Evolutionary conservation across 2,888 invertebrate species (phyloP).

Genomic region (Euplexia lucipara): DNA sequence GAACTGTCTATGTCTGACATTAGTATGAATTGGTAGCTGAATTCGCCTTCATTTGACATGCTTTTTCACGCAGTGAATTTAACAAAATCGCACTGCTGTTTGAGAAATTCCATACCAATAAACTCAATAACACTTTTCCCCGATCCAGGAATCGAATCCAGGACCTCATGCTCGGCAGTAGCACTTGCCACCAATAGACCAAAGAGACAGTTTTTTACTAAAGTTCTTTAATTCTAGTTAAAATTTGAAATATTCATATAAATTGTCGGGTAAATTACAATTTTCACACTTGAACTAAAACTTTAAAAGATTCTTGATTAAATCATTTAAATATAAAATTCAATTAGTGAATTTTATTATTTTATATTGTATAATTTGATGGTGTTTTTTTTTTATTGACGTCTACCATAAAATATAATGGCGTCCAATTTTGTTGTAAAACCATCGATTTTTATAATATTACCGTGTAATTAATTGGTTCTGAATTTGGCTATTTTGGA

Average conservation of each 20-base stretch:
- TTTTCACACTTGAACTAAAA: conserved; percentile 34
- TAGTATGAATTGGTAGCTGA: no score
- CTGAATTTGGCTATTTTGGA: not conserved
- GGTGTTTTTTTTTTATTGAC: conserved; percentile 35
- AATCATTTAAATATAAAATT: conserved; percentile 46
- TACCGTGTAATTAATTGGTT: conserved; percentile 45
- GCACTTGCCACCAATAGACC: no score
- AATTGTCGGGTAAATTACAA: conserved; percentile 5
- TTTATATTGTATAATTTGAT: conserved; percentile 51
- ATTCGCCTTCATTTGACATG: no score
- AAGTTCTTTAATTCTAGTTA: no score
- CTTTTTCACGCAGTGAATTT: no score
- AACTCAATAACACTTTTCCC: no score
- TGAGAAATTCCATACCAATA: no score
- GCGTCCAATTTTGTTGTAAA: conserved; percentile 50
- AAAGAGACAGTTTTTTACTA: no score
- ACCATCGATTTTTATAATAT: conserved; percentile 42
- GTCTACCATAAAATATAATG: conserved; percentile 39
- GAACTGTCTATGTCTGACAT: no score
- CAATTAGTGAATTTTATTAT: conserved; percentile 37
- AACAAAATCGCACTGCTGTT: no score
- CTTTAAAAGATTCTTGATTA: conserved; percentile 39
- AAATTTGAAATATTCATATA: conserved; percentile 1
- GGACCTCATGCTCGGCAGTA: no score
- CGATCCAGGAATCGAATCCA: no score